phyloP scores from a whole-genome alignment of 2,113 vertebrate species.

The Psophia crepitans region DNA sequence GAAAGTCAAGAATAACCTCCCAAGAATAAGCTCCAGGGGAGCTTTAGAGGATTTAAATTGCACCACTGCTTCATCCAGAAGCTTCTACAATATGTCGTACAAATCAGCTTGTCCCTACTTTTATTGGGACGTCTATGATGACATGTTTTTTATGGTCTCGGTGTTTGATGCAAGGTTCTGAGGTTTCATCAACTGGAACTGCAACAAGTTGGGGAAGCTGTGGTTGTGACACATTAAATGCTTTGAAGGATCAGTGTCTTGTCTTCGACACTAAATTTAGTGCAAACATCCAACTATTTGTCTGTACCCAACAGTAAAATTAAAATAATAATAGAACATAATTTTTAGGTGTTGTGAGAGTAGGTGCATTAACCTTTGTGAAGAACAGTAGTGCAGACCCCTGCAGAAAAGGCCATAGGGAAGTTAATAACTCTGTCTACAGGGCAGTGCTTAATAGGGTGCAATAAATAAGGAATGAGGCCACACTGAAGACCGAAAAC shows the following conservation, averaged over 20 bases:
- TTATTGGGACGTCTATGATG: neutral
- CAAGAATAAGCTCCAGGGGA: neutral
- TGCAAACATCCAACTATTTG: neutral
- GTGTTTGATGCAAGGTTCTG: neutral
- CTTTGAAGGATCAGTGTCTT: neutral
- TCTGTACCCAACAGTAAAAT: neutral
- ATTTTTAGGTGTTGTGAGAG: neutral
- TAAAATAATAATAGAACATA: neutral
- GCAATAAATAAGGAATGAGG: constrained; percentile 25
- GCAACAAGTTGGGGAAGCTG: neutral
- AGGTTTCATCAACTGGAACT: neutral
- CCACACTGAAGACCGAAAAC: constrained; percentile 24
- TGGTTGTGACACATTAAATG: fast-evolving
- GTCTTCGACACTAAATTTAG: neutral
- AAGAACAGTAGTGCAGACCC: neutral
- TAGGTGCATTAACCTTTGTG: neutral
- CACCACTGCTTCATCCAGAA: neutral
- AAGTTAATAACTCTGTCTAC: neutral
- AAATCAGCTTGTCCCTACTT: neutral
- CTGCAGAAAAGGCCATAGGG: neutral
- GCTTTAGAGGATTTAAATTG: neutral
- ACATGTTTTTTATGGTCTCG: fast-evolving
- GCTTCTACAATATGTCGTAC: neutral
- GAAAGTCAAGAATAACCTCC: neutral
- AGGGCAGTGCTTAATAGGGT: neutral